Percentiles rank a stretch among this genome's conserved stretches.
These are phyloP conservation scores for Cryptops parisi DNA, from an alignment of 2,888 invertebrate genomes.

Conservation along the genomic window DNA sequence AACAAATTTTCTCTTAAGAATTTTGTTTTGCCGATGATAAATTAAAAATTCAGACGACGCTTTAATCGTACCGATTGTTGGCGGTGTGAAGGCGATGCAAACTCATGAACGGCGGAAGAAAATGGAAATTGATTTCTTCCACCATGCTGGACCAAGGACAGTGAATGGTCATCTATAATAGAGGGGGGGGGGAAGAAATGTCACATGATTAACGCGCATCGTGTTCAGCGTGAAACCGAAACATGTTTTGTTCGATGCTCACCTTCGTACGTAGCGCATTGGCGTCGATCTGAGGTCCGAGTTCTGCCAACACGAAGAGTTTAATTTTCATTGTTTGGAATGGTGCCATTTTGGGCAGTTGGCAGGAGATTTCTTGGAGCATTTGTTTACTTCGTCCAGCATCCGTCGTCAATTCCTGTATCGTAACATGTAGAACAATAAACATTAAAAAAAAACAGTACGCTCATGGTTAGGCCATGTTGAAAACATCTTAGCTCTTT, in stretches of 20 bases:
- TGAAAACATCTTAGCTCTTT: too few relatives aligned
- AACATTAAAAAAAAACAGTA: too few relatives aligned
- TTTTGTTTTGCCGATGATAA: too few relatives aligned
- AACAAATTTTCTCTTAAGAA: too few relatives aligned
- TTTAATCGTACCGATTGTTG: conserved; percentile 38
- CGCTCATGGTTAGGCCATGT: too few relatives aligned
- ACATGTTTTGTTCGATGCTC: too few relatives aligned
- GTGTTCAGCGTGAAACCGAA: too few relatives aligned
- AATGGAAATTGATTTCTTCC: conserved; percentile 54
- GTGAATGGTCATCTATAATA: conserved; percentile 46
- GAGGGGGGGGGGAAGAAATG: conserved; percentile 4
- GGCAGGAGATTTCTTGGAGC: conserved; percentile 41
- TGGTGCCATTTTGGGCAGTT: conserved; percentile 44
- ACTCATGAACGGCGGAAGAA: conserved; percentile 66
- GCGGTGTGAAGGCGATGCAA: conserved; percentile 71
- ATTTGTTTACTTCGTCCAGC: too few relatives aligned
- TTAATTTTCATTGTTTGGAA: conserved; percentile 48
- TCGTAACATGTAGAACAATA: too few relatives aligned
- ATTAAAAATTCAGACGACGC: too few relatives aligned
- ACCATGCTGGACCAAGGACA: conserved; percentile 66
- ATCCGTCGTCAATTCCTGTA: too few relatives aligned
- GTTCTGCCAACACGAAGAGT: conserved; percentile 52
- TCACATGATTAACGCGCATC: too few relatives aligned
- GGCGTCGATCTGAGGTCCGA: conserved; percentile 54
- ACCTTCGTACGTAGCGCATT: conserved; percentile 59